phyloP scores from a whole-genome alignment of 2,888 invertebrate species.

The Diadegma fenestrale region DNA sequence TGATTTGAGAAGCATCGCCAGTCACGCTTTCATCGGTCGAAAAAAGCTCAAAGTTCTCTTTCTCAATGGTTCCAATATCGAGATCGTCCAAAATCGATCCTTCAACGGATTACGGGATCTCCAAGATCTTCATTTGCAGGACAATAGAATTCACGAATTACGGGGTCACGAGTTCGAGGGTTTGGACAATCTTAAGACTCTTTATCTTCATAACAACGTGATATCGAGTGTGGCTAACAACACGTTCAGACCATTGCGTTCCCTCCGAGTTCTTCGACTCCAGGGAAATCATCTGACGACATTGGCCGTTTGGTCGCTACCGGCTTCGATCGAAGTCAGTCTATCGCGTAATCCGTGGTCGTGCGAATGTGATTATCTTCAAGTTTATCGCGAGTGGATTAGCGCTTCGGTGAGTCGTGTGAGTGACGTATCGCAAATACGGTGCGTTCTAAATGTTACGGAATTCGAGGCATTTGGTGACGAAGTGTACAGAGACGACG shows the following conservation, averaged over 20 bases:
- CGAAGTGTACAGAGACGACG: constrained; percentile 87
- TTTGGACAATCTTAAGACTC: constrained; percentile 89
- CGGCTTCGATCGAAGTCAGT: constrained; percentile 88
- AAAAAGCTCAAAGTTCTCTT: constrained; percentile 91
- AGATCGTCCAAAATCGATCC: constrained; percentile 92
- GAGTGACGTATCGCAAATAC: constrained; percentile 88
- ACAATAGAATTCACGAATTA: constrained; percentile 89
- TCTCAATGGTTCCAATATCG: constrained; percentile 92
- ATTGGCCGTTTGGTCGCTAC: constrained; percentile 91
- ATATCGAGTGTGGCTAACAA: constrained; percentile 89
- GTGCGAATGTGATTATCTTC: constrained; percentile 93
- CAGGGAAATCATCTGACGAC: constrained; percentile 90
- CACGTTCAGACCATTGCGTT: constrained; percentile 89
- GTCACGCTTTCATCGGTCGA: constrained; percentile 94
- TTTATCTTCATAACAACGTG: constrained; percentile 91
- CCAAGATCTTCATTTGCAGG: constrained; percentile 91
- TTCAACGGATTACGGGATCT: constrained; percentile 93
- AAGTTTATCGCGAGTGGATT: constrained; percentile 92
- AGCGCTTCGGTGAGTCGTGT: constrained; percentile 88
- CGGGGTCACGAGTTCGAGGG: constrained; percentile 93
- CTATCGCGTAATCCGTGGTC: constrained; percentile 92
- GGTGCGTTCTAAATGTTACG: constrained; percentile 89
- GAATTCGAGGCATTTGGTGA: constrained; percentile 86
- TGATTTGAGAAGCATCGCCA: constrained; percentile 90
- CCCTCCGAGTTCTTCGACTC: constrained; percentile 89